Evolutionary conservation across 1,140 invertebrate genomes (phyloP).

Genomic region (Leptopilina boulardi): DNA sequence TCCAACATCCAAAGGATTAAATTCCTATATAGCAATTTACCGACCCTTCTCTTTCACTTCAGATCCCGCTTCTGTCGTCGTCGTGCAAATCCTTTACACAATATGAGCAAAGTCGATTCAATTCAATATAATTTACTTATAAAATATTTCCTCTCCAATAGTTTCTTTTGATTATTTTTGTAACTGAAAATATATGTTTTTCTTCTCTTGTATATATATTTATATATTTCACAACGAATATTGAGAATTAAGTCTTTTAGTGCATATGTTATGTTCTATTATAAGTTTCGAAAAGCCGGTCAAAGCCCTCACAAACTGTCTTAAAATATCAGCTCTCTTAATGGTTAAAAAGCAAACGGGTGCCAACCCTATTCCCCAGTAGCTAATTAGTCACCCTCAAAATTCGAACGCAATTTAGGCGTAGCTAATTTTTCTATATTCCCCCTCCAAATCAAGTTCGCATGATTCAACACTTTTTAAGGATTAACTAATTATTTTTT

Average conservation of each 20-base stretch:
- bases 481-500: too few species aligned
- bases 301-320: neutral
- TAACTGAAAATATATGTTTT: neutral
- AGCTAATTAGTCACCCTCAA: conserved; percentile 23
- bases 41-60: conserved; percentile 49
- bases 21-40: conserved; percentile 63
- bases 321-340: conserved; percentile 26
- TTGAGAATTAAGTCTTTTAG: conserved; percentile 15
- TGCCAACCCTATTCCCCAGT: conserved; percentile 4
- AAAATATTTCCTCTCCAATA: neutral
- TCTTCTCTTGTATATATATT: neutral
- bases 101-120: neutral
- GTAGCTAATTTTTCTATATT: neutral
- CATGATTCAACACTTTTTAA: neutral
- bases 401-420: conserved; percentile 16
- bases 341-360: neutral
- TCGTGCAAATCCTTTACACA: conserved; percentile 36
- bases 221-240: neutral
- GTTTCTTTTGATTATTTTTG: neutral
- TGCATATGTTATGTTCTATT: conserved; percentile 6
- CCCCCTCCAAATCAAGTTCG: neutral
- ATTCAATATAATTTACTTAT: conserved; percentile 2
- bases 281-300: neutral
- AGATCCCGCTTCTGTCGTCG: neutral
- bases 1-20: conserved; percentile 61